phyloP scores from a whole-genome alignment of 2,113 vertebrate species.

The Aleadryas rufinucha region DNA sequence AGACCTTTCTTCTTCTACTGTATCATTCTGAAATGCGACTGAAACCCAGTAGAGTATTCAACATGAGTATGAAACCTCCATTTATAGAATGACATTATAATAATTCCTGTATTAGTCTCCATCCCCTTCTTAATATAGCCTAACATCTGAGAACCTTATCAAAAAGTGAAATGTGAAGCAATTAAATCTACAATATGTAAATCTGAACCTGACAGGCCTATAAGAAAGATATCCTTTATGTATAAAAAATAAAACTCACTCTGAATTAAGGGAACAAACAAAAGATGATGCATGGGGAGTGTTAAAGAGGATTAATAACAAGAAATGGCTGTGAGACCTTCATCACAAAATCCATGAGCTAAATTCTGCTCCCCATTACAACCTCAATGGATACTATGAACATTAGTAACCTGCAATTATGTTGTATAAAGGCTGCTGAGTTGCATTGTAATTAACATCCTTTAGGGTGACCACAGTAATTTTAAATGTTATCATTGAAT shows the following conservation, averaged over 20 bases:
- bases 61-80: slow-evolving; percentile 36
- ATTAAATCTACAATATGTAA: slow-evolving; percentile 58
- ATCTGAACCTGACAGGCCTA: slow-evolving; percentile 46
- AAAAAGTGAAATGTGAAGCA: slow-evolving; percentile 63
- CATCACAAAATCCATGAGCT: slow-evolving; percentile 54
- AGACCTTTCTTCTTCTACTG: slow-evolving; percentile 42
- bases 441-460: slow-evolving; percentile 52
- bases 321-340: slow-evolving; percentile 49
- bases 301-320: slow-evolving; percentile 62
- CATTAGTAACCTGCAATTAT: slow-evolving; percentile 62
- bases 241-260: slow-evolving; percentile 47
- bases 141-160: slow-evolving; percentile 56
- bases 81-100: slow-evolving; percentile 59
- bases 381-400: slow-evolving; percentile 59
- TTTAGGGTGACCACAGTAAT: slow-evolving; percentile 64
- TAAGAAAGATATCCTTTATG: slow-evolving; percentile 39
- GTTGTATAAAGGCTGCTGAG: slow-evolving; percentile 50
- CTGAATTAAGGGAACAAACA: slow-evolving; percentile 61
- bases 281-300: slow-evolving; percentile 45
- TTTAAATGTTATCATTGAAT: slow-evolving; percentile 42
- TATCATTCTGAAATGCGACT: slow-evolving; percentile 21
- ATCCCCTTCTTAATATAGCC: slow-evolving; percentile 36
- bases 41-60: slow-evolving; percentile 12
- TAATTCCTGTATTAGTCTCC: slow-evolving; percentile 49
- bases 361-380: slow-evolving; percentile 56